Evolutionary conservation across 2,113 vertebrate species (phyloP).

Genomic region (Aspidoscelis tigris): DNA sequence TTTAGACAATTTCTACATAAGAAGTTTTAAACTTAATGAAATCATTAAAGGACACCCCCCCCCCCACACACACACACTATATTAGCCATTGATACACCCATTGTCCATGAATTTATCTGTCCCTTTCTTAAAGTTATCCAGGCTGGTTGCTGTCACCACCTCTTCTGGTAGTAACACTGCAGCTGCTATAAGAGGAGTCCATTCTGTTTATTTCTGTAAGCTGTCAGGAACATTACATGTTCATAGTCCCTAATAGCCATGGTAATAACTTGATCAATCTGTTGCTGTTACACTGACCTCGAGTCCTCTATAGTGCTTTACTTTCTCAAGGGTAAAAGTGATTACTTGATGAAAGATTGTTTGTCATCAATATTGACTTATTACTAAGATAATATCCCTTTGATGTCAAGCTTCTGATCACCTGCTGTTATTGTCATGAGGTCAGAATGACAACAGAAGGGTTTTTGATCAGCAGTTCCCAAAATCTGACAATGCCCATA

Average conservation of each 20-base stretch:
- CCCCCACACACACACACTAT: no score
- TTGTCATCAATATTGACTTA: conserved; percentile 74
- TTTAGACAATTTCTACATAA: no score
- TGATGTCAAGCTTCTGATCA: conserved; percentile 64
- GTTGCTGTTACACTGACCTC: conserved; percentile 64
- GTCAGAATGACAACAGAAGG: conserved; percentile 60
- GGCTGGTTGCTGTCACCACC: no score
- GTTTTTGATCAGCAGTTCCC: conserved; percentile 59
- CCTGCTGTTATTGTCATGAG: conserved; percentile 66
- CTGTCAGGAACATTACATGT: conserved; percentile 54
- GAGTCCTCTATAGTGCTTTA: conserved; percentile 67
- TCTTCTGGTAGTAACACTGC: neutral
- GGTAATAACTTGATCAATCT: conserved; percentile 72
- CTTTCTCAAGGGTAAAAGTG: conserved; percentile 76
- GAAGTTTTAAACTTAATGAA: no score
- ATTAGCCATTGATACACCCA: no score
- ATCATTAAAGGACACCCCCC: no score
- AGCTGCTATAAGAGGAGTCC: conserved; percentile 1
- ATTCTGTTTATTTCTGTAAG: conserved; percentile 63
- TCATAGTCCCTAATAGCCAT: conserved; percentile 71
- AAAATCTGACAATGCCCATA: conserved; percentile 44
- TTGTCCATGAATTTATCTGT: no score
- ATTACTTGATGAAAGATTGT: conserved; percentile 73
- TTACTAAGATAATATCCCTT: conserved; percentile 61
- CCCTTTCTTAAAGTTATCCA: no score